phyloP scores from a whole-genome alignment of 2,797 vertebrate genomes.

The Poeciliopsis turneri region DNA sequence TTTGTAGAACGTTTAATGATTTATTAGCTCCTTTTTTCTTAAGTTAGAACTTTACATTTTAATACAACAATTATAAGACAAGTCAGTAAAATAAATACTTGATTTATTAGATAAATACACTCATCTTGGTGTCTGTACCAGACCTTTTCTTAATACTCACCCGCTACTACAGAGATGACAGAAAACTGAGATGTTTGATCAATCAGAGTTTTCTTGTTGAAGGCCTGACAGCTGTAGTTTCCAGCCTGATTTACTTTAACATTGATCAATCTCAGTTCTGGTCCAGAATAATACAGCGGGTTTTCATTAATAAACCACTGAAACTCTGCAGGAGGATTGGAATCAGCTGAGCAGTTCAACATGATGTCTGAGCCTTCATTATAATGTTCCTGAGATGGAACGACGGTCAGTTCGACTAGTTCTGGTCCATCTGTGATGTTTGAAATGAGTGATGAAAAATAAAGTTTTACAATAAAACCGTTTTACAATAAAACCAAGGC shows the following conservation, averaged over 20 bases:
- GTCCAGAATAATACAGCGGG: neutral
- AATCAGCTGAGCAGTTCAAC: conserved; percentile 57
- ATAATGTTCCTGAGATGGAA: too few species aligned
- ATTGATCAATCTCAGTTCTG: conserved; percentile 45
- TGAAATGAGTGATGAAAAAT: neutral
- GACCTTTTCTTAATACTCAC: conserved; percentile 36
- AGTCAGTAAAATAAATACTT: neutral
- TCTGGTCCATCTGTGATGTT: neutral
- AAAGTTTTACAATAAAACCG: neutral
- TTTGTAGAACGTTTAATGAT: neutral
- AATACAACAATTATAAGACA: neutral
- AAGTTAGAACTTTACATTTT: neutral
- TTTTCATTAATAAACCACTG: conserved; percentile 59
- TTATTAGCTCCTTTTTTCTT: neutral
- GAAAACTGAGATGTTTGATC: conserved; percentile 26
- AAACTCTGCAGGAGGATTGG: conserved; percentile 48
- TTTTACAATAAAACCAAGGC: too few species aligned
- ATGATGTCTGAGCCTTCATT: conserved; percentile 32
- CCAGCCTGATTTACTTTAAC: conserved; percentile 48
- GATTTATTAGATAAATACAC: neutral
- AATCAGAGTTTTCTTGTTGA: conserved; percentile 56
- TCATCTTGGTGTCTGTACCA: neutral
- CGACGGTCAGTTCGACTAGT: neutral
- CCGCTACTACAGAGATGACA: conserved; percentile 31
- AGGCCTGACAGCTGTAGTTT: conserved; percentile 65